These are phyloP conservation scores for Cinara cedri DNA, from an alignment of 2,888 invertebrate genomes.

Conservation along the genomic window DNA sequence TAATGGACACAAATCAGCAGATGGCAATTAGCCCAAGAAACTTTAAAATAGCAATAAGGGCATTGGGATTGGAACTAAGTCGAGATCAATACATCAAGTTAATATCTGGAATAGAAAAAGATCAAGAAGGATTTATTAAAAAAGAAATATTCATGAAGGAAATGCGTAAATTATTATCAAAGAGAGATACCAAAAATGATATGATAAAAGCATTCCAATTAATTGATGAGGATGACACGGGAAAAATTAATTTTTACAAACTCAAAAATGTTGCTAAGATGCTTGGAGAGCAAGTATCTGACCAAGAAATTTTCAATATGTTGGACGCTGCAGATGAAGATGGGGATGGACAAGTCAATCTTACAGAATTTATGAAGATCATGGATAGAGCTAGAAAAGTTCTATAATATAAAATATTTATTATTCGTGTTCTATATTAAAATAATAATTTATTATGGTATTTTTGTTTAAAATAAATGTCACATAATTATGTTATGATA, in stretches of 20 bases:
- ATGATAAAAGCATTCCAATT: conserved; percentile 45
- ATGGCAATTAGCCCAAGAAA: conserved; percentile 15
- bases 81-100: conserved; percentile 32
- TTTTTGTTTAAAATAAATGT: conserved; percentile 2
- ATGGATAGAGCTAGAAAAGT: conserved; percentile 38
- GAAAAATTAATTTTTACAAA: conserved; percentile 40
- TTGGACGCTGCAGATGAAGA: conserved; percentile 33
- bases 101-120: conserved; percentile 25
- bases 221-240: conserved; percentile 39
- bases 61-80: conserved; percentile 34
- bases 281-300: conserved; percentile 25
- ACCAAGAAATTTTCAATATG: conserved; percentile 30
- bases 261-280: conserved; percentile 15
- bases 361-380: conserved; percentile 33
- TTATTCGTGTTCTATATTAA: conserved; percentile 11
- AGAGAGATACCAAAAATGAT: conserved; percentile 5
- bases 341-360: conserved; percentile 40
- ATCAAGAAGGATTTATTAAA: background rate
- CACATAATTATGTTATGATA: conserved; percentile 23
- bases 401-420: conserved; percentile 1
- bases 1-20: background rate
- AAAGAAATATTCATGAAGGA: conserved; percentile 30
- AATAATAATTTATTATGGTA: conserved; percentile 17
- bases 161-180: conserved; percentile 3
- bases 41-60: conserved; percentile 35